Conservation (phyloP, 2,888 invertebrate species). For the Bugula neritina region DNA sequence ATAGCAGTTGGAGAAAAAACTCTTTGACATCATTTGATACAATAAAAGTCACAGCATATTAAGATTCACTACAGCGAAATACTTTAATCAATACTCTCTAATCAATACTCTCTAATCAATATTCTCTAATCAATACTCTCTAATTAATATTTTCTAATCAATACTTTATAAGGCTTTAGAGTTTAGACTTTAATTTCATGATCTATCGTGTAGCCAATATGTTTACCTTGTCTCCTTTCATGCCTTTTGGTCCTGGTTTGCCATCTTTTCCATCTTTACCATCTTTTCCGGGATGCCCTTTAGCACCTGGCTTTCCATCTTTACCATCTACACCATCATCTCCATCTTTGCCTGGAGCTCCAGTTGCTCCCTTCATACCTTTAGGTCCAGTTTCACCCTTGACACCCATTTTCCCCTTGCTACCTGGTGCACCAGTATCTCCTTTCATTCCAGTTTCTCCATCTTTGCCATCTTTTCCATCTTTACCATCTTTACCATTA, state of each 20-base stretch:
- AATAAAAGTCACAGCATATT: too few relatives aligned
- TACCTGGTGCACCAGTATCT: background rate
- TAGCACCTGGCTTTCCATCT: background rate
- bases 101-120: too few relatives aligned
- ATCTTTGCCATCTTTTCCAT: constrained; percentile 5
- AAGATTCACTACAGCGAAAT: too few relatives aligned
- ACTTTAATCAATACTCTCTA: too few relatives aligned
- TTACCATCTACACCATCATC: background rate
- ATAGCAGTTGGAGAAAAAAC: too few relatives aligned
- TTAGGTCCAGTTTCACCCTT: background rate
- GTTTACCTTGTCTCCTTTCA: too few relatives aligned
- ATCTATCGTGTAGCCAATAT: too few relatives aligned
- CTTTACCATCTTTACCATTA: background rate
- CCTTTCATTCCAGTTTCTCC: constrained; percentile 13
- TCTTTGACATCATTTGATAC: too few relatives aligned
- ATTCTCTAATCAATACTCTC: too few relatives aligned
- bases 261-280: constrained; percentile 1
- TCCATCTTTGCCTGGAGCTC: background rate
- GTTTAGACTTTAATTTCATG: too few relatives aligned
- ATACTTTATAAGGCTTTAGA: too few relatives aligned
- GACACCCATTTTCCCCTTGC: background rate
- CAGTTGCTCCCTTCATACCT: background rate
- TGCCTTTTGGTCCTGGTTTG: constrained; percentile 1
- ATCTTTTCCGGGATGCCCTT: background rate
- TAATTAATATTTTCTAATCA: too few relatives aligned